Conservation (phyloP, 53 echinoderm and acorn worm species). For the Antedon mediterranea region DNA sequence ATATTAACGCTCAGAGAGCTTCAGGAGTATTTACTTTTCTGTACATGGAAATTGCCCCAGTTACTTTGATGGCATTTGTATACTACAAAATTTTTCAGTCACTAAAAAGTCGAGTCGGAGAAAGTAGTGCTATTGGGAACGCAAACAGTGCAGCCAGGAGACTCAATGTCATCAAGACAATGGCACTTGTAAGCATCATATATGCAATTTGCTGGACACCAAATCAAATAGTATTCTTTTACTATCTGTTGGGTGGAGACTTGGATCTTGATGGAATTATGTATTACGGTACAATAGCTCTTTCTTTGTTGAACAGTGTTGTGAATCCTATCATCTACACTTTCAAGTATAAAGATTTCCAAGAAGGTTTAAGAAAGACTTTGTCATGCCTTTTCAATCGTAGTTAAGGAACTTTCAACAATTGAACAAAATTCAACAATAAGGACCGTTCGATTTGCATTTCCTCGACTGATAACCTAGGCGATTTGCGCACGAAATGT, state of each 20-base stretch:
- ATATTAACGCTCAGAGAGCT: neutral
- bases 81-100: neutral
- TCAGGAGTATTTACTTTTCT: neutral
- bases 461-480: no score
- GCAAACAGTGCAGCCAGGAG: neutral
- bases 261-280: constrained; percentile 13
- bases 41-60: neutral
- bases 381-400: neutral
- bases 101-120: neutral
- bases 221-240: constrained; percentile 13
- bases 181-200: constrained; percentile 17
- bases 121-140: neutral
- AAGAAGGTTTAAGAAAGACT: constrained; percentile 9
- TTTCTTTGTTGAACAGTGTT: constrained; percentile 5
- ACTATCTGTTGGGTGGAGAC: constrained; percentile 9
- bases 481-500: no score
- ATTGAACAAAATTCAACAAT: no score
- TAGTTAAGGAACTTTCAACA: no score
- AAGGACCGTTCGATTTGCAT: no score
- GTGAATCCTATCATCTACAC: constrained; percentile 23
- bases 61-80: neutral
- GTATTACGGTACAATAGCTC: constrained; percentile 6
- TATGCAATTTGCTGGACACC: constrained; percentile 28
- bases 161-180: constrained; percentile 8
- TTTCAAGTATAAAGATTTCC: constrained; percentile 22